A percentile compares a stretch with the other conserved stretches of the same genome.
Conservation (phyloP, 1,140 invertebrate species). For the Calosoma granatense region DNA sequence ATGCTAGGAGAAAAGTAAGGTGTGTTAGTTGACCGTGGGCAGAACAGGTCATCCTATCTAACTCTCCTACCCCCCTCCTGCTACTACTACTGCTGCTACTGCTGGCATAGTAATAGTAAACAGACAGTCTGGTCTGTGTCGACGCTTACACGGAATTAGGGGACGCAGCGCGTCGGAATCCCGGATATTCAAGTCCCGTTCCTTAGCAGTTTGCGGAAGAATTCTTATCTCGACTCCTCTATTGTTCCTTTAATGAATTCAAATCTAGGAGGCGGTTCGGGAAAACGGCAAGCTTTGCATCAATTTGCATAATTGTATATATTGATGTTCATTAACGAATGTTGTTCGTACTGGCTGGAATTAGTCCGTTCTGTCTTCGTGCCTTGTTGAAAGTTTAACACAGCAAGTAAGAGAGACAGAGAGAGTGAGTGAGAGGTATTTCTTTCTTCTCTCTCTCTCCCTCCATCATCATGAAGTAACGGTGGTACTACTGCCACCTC, state of each 20-base stretch:
- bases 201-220: conserved; percentile 7
- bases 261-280: conserved; percentile 31
- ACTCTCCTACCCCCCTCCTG: too few species aligned
- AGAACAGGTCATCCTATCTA: too few species aligned
- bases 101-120: too few species aligned
- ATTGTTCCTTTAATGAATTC: conserved; percentile 36
- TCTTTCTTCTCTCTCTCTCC: not conserved
- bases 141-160: not conserved
- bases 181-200: conserved; percentile 5
- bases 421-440: not conserved
- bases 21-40: too few species aligned
- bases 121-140: not conserved
- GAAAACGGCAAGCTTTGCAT: conserved; percentile 31
- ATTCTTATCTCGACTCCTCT: conserved; percentile 31
- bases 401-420: not conserved
- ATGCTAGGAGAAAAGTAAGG: too few species aligned
- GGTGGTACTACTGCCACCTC: conserved; percentile 5
- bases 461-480: not conserved
- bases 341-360: conserved; percentile 21
- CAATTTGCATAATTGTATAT: conserved; percentile 35
- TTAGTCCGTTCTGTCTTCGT: not conserved
- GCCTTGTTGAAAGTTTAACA: conserved; percentile 7
- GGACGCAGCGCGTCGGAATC: not conserved
- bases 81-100: too few species aligned
- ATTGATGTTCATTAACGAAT: conserved; percentile 36